phyloP scores from a whole-genome alignment of 1,140 invertebrate genomes.

The Andricus grossulariae region DNA sequence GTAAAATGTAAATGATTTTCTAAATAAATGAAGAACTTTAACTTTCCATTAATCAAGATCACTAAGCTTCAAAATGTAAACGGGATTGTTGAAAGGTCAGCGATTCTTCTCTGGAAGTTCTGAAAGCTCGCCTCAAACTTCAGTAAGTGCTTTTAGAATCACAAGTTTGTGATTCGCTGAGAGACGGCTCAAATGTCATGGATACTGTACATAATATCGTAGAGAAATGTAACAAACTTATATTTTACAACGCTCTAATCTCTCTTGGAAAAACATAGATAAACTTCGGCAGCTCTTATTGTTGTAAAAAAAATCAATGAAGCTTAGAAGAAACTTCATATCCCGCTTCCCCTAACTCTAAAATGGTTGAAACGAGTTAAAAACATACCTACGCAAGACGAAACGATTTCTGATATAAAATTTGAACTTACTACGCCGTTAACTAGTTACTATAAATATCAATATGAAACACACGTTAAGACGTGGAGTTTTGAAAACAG shows the following conservation, averaged over 20 bases:
- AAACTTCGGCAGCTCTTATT: not conserved
- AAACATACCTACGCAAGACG: slow-evolving; percentile 39
- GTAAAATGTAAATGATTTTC: too few relatives aligned
- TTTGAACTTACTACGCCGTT: slow-evolving; percentile 42
- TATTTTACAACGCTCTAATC: slow-evolving; percentile 10
- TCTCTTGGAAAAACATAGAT: not conserved
- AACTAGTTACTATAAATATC: slow-evolving; percentile 39
- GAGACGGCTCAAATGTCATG: slow-evolving; percentile 27
- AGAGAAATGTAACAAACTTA: slow-evolving; percentile 18
- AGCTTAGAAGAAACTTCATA: slow-evolving; percentile 27
- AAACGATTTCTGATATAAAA: slow-evolving; percentile 41
- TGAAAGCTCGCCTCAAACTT: not conserved
- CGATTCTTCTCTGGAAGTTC: not conserved
- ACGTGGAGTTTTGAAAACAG: slow-evolving; percentile 35
- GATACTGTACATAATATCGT: slow-evolving; percentile 31
- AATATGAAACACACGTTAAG: slow-evolving; percentile 47
- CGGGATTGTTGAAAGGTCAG: not conserved
- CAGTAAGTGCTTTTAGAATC: slow-evolving; percentile 14
- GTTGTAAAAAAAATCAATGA: not conserved
- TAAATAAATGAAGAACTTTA: too few relatives aligned
- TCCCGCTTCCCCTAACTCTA: slow-evolving; percentile 33
- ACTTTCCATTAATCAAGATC: too few relatives aligned
- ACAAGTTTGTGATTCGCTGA: not conserved
- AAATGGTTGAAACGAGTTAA: slow-evolving; percentile 45
- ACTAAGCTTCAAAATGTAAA: too few relatives aligned